Evolutionary conservation across 1,140 invertebrate species (phyloP).

Genomic region (Chrysomallon squamiferum): DNA sequence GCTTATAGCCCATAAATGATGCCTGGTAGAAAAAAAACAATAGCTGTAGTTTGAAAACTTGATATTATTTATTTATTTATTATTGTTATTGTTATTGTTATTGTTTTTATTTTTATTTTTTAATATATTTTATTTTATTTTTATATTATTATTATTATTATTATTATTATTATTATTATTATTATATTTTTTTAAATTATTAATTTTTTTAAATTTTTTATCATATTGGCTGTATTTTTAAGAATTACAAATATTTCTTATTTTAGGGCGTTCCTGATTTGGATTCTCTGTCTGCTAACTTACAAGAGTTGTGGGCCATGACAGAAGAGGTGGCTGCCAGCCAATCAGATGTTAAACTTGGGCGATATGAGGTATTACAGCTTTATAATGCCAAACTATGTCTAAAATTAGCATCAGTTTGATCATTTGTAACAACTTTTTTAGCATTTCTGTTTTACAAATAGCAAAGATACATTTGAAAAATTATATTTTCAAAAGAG

Average conservation of each 20-base stretch:
- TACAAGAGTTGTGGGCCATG: conserved; percentile 59
- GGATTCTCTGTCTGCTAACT: conserved; percentile 38
- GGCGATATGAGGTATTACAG: conserved; percentile 54
- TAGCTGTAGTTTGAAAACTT: no score
- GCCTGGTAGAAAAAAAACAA: no score
- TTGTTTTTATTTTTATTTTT: no score
- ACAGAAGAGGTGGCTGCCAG: conserved; percentile 44
- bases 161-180: no score
- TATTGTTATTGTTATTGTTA: no score
- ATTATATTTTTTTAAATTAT: no score
- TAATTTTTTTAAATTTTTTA: no score
- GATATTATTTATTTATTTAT: no score
- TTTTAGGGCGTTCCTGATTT: conserved; percentile 51
- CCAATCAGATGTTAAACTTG: conserved; percentile 41
- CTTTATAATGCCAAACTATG: background rate
- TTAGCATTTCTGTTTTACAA: background rate
- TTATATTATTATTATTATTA: no score
- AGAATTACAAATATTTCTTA: conserved; percentile 3
- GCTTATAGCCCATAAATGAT: no score
- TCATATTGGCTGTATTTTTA: no score
- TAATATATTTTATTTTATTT: no score
- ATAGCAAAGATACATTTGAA: background rate
- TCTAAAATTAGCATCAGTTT: background rate
- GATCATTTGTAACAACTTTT: background rate
- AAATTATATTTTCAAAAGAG: background rate